Evolutionary conservation across 1,140 invertebrate genomes (phyloP), one percentile per base, ranked within the genome.

Genomic region (Planococcus citri): DNA sequence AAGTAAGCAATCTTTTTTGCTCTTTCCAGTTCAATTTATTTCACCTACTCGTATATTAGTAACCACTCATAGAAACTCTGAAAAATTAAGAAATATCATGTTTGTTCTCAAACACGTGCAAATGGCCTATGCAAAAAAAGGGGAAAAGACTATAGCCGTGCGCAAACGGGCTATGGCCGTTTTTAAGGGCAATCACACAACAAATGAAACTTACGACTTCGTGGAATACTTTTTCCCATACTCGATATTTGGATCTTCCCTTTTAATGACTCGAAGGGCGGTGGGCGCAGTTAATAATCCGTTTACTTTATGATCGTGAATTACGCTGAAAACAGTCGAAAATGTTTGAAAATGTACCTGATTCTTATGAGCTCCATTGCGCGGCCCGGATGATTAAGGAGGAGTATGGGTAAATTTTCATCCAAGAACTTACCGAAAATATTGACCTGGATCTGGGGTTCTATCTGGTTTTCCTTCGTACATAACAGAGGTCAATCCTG

Each of bases 391-490:
- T 51, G 4, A 51, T 12, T 33, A 33, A 12, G 4, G 3, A 33
- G 29, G 3, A 33, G 29, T 58, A 58, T 41, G n/a, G 37, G 37
- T 41, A 41, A 41, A 41, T 10, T n/a, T n/a, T 8, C 51, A 58
- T 57, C n/a, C 27, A 41, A 38, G n/a, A n/a, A n/a, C 71, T 68
- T 75, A 89, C 88, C 89, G 85, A 76, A 92, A 94, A 79, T 93
- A 96, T 76, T 93, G 89, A 27, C 89, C 88, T 3, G 92, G 86
- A 80, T 96, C 89, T 0, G 94, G 94, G 1, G 94, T 96, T 69
- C 92, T 85, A 73, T 95, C 92, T 0, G 94, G 94, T 76, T 96
- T 97, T 1, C 94, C 94, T 80, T 97, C 94, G 79, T 94, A 97
- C 79, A 97, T 84, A 1, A 97, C 82, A 72, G 89, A 90, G 0